Percentiles rank a stretch among this genome's conserved stretches.
phyloP scores from a whole-genome alignment of 37 sponge, comb jelly and placozoan genomes.

The Beroe forskalii region DNA sequence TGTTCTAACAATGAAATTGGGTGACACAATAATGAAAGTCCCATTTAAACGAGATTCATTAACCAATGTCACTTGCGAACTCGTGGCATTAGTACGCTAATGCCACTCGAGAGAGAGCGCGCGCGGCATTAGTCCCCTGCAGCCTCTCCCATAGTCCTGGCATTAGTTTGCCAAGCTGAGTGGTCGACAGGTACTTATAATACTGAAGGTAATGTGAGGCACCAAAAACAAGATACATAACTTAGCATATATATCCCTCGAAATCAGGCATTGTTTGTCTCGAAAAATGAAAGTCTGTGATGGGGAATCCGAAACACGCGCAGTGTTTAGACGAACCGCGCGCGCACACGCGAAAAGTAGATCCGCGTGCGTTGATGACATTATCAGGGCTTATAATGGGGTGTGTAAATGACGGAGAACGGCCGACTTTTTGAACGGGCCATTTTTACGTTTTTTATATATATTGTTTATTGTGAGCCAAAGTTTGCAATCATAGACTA shows the following conservation, averaged over 20 bases:
- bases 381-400: no score
- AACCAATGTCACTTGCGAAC: background rate
- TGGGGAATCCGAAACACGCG: no score
- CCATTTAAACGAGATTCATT: background rate
- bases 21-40: background rate
- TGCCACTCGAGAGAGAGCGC: background rate
- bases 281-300: no score
- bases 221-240: background rate
- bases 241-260: background rate
- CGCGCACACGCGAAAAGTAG: no score
- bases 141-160: background rate
- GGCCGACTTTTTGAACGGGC: no score
- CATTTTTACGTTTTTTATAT: no score
- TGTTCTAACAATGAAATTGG: background rate
- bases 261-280: background rate
- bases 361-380: no score
- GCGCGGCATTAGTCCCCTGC: background rate
- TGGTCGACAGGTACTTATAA: background rate
- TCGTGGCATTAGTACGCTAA: background rate
- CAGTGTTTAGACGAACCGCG: no score
- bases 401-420: no score
- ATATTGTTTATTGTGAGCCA: no score
- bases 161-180: no score
- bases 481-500: no score
- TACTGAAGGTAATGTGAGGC: background rate